A percentile compares a stretch with the other conserved stretches of the same genome.
Conservation (phyloP, 2,888 invertebrate species). For the Incurvaria masculella region DNA sequence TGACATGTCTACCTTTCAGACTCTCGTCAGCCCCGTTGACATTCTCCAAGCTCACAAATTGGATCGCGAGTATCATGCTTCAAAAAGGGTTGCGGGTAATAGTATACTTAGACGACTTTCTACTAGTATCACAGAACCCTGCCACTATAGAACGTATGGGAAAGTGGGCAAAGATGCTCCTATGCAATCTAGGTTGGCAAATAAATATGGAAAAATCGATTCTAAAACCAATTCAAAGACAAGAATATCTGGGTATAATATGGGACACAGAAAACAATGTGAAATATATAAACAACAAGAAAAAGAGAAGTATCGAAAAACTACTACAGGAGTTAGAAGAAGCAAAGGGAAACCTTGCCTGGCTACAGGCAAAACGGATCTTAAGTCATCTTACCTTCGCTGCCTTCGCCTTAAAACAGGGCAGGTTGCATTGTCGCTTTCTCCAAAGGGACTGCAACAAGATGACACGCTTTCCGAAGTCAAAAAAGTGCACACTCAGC, state of each 20-base stretch:
- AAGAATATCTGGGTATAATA: background rate
- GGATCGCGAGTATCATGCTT: conserved; percentile 15
- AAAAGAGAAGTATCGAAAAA: background rate
- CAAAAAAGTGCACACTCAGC: background rate
- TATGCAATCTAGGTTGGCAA: background rate
- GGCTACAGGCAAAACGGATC: background rate
- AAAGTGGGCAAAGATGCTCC: background rate
- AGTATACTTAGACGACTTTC: conserved; percentile 20
- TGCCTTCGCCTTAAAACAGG: background rate
- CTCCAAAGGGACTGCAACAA: background rate
- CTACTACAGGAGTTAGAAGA: background rate
- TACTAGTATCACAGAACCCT: conserved; percentile 9
- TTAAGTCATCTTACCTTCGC: background rate
- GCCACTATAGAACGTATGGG: background rate
- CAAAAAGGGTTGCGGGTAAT: conserved; percentile 14
- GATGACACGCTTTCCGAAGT: background rate
- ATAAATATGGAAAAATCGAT: background rate
- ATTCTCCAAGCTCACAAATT: too few relatives aligned
- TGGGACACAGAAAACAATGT: background rate
- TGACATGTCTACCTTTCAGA: conserved; percentile 18
- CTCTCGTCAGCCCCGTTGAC: too few relatives aligned
- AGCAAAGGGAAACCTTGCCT: background rate
- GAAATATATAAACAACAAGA: background rate
- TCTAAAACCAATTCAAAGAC: background rate
- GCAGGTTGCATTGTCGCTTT: background rate